Evolutionary conservation across 2,888 invertebrate species (phyloP), one percentile per base, ranked within the genome.

Genomic region (Horisme vitalbata): DNA sequence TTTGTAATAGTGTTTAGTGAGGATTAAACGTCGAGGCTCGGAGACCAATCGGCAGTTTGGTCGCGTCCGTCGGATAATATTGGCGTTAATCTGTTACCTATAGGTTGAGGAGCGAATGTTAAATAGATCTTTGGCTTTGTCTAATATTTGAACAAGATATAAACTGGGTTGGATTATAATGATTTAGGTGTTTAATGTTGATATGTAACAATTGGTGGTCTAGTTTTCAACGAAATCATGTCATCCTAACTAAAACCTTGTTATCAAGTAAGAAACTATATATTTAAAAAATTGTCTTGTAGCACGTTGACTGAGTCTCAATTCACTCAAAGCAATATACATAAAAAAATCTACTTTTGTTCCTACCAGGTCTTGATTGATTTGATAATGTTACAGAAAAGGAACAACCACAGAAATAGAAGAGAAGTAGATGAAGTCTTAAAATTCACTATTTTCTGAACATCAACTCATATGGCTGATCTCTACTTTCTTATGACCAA

Each of bases 1-100:
- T 74, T 73, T 70, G 73, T 79, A 75, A 80, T 79, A 81, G 79
- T 84, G 84, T 84, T 81, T 80, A 78, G 72, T 73, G 59, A 75
- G 76, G 80, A 81, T 84, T 81, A 79, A 74, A 70, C 68, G 70
- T 69, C 65, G 63, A 70, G 73, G 71, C 69, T 71, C 64, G 67
- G 61, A 66, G 61, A 53, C 61, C 59, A 41, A 58, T 73, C 71
- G 71, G 71, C 68, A 78, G 74, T 74, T 71, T 41, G 70, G 74
- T 68, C 72, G 71, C 76, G 75, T 74, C 70, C 70, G 56, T 59
- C 59, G 67, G 73, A 72, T 75, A 75, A 79, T 79, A 82, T 80
- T 79, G 78, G 74, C 71, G 76, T 78, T 82, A 79, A 83, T 83
- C 81, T 79, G 72, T 75, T 75, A 75, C 69, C 70, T 41, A 48